Percentiles rank a stretch among this genome's conserved stretches.
phyloP scores from a whole-genome alignment of 2,888 invertebrate genomes.

The Nezara viridula region DNA sequence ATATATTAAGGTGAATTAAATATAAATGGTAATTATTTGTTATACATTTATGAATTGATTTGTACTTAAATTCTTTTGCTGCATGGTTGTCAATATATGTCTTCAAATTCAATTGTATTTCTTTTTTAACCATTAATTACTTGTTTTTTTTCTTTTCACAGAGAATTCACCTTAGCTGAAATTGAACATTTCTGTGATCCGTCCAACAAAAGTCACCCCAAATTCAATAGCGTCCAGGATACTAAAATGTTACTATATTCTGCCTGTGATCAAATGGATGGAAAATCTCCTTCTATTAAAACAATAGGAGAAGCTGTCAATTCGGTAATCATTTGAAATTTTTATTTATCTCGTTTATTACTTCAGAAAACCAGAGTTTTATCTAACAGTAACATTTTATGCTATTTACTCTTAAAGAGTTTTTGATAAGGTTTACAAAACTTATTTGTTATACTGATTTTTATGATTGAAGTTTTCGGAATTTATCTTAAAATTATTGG shows the following conservation, averaged over 20 bases:
- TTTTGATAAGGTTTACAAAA: not conserved
- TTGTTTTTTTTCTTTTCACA: slow-evolving; percentile 66
- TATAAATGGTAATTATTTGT: too few relatives aligned
- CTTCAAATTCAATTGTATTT: too few relatives aligned
- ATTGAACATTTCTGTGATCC: slow-evolving; percentile 99
- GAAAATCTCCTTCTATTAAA: slow-evolving; percentile 83
- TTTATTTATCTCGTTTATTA: not conserved
- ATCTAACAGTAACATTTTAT: not conserved
- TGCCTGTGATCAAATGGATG: slow-evolving; percentile 98
- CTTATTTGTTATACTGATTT: not conserved
- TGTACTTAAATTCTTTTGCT: too few relatives aligned
- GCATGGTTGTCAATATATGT: too few relatives aligned
- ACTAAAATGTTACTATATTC: slow-evolving; percentile 89
- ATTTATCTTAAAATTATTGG: too few relatives aligned
- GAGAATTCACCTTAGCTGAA: slow-evolving; percentile 99
- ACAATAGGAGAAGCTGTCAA: slow-evolving; percentile 92
- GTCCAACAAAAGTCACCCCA: slow-evolving; percentile 86
- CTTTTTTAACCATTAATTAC: too few relatives aligned
- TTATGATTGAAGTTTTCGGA: not conserved
- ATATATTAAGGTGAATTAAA: too few relatives aligned
- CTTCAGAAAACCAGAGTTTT: not conserved
- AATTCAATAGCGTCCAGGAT: slow-evolving; percentile 84
- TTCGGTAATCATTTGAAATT: slow-evolving; percentile 69
- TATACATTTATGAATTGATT: too few relatives aligned
- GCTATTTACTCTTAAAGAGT: not conserved